Conservation (phyloP, 2,113 vertebrate genomes). For the Crocuta crocuta region DNA sequence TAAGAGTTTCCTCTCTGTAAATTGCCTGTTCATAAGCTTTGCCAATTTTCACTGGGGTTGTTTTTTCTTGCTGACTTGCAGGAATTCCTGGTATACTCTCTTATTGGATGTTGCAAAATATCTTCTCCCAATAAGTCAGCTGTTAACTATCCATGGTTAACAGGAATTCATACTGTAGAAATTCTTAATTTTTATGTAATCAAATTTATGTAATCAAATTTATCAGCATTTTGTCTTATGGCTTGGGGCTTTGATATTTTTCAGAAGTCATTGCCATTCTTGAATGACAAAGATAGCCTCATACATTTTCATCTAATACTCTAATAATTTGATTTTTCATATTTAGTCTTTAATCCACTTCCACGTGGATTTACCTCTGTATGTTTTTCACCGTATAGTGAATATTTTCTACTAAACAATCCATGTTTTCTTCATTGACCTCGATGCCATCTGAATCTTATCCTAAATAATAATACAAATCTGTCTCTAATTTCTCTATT, state of each 20-base stretch:
- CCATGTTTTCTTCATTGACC: background rate
- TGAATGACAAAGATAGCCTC: background rate
- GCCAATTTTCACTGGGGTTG: background rate
- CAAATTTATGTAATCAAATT: background rate
- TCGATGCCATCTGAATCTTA: background rate
- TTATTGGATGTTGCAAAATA: background rate
- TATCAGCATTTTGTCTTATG: background rate
- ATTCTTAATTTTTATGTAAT: background rate
- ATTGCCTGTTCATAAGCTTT: background rate
- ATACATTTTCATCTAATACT: background rate
- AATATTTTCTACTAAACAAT: background rate
- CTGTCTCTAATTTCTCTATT: background rate
- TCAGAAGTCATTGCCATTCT: background rate
- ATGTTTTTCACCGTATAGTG: background rate
- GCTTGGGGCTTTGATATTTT: background rate
- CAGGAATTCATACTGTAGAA: slow-evolving; percentile 12
- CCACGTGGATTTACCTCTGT: background rate
- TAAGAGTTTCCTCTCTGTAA: background rate
- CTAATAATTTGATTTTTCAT: background rate
- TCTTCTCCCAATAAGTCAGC: background rate
- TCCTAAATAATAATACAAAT: background rate
- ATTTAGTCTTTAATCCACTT: background rate
- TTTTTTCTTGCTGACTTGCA: slow-evolving; percentile 19
- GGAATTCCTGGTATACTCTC: background rate
- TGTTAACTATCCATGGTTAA: background rate